Base-by-base conservation (phyloP, 2,113 vertebrate genomes). In the Cervus canadensis region DNA sequence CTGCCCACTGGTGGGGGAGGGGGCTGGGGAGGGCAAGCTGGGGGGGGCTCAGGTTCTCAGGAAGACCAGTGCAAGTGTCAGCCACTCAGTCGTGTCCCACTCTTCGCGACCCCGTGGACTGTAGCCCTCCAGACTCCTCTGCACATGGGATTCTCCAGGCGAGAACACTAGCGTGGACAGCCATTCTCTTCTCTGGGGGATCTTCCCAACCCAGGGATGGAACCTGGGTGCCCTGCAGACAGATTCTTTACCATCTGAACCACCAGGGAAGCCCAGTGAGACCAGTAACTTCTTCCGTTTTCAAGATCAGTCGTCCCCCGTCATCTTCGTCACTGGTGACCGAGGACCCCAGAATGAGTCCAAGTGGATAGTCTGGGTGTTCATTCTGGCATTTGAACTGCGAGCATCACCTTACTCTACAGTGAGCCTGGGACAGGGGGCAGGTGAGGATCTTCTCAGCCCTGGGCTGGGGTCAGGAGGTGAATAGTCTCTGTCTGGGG, bases 351-450 rank as follows among this genome's bases (percentile, higher is more conserved):
- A 7, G 48, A 10, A 3, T 13, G 25, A n/a, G 87, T 2, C 78
- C 14, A 1, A 1, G 59, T 14, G 15, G 48, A 2, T 0, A 1
- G 21, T 25, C n/a, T 52, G 1, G 33, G 17, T 2, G 2, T 17
- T 9, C 21, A 5, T n/a, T 7, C 5, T 6, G 56, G 50, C 16
- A 1, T 59, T 9, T 0, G 1, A 36, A 82, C 74, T 30, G 7
- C 0, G 3, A 67, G 48, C 8, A 17, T 52, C 33, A 0, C 19
- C 19, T 3, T 11, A 2, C 15, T 0, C 45, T 15, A 21, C 25
- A 2, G 11, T 3, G 40, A 76, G 52, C 45, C 19, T 50, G 33
- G 21, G 9, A 4, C 6, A 6, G n/a, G 19, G 86, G 85, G 40
- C 40, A 14, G 30, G 43, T 0, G 11, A 17, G 15, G 0, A 6